Evolutionary conservation across 2,113 vertebrate species (phyloP).

Genomic region (Telmatochromis sp.): DNA sequence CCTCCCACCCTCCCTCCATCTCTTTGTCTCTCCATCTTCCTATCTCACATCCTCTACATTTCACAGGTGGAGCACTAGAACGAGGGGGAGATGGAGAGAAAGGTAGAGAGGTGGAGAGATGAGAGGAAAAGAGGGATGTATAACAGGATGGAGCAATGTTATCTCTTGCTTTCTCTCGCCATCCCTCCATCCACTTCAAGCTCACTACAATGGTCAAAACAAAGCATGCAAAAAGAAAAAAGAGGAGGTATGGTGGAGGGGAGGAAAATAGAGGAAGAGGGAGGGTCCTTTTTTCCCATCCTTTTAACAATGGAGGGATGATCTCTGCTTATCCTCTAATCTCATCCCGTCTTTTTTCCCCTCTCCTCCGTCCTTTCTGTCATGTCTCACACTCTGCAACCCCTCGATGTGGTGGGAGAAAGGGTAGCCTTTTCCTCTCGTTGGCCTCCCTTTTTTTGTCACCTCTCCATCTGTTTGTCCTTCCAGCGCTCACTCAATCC

Average conservation of each 20-base stretch:
- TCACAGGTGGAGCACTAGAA: slow-evolving; percentile 61
- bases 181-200: slow-evolving; percentile 57
- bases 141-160: slow-evolving; percentile 56
- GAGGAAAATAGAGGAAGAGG: slow-evolving; percentile 47
- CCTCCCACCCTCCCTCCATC: slow-evolving; percentile 23
- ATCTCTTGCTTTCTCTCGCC: slow-evolving; percentile 20
- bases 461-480: slow-evolving; percentile 51
- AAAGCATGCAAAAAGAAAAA: slow-evolving; percentile 17
- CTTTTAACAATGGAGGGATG: slow-evolving; percentile 62
- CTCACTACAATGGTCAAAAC: slow-evolving; percentile 43
- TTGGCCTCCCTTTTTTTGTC: slow-evolving; percentile 20
- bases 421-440: slow-evolving; percentile 20
- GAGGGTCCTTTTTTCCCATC: slow-evolving; percentile 52
- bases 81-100: slow-evolving; percentile 23
- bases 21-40: slow-evolving; percentile 56
- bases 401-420: slow-evolving; percentile 22
- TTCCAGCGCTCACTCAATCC: slow-evolving; percentile 38
- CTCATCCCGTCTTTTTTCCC: slow-evolving; percentile 41
- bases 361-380: slow-evolving; percentile 33
- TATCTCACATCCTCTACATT: slow-evolving; percentile 55
- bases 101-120: slow-evolving; percentile 23
- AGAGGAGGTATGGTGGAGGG: neutral
- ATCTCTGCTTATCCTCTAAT: slow-evolving; percentile 66
- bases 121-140: slow-evolving; percentile 44
- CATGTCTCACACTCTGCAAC: slow-evolving; percentile 13